These are phyloP conservation scores for Odontamblyopus rebecca DNA, from an alignment of 2,797 vertebrate species.

Conservation along the genomic window DNA sequence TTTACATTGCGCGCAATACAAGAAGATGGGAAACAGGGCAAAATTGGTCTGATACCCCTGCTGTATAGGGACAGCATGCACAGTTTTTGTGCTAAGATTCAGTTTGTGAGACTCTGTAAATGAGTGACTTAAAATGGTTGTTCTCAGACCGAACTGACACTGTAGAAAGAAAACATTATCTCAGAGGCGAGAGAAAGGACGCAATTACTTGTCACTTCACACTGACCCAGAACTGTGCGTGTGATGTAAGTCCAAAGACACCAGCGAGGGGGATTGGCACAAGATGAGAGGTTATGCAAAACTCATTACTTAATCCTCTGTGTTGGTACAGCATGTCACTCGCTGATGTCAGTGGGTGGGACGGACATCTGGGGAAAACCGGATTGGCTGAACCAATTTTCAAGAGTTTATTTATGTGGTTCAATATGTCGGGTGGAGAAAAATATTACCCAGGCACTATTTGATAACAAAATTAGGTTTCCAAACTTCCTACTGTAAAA, in stretches of 20 bases:
- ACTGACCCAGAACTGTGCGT: constrained; percentile 9
- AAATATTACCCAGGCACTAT: neutral
- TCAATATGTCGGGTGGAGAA: neutral
- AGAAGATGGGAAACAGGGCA: too few species aligned
- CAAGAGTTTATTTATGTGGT: neutral
- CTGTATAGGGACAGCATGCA: too few species aligned
- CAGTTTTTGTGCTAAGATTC: too few species aligned
- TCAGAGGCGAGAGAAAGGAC: neutral
- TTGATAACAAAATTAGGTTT: neutral
- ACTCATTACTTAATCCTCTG: constrained; percentile 34
- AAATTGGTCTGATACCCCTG: too few species aligned
- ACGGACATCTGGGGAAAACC: constrained; percentile 39
- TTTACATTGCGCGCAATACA: too few species aligned
- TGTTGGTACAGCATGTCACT: neutral
- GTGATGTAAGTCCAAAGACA: constrained; percentile 31
- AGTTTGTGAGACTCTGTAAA: neutral
- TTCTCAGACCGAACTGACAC: neutral
- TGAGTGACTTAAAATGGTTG: neutral
- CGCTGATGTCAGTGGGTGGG: constrained; percentile 36
- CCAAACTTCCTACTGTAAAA: neutral
- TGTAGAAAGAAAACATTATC: constrained; percentile 1
- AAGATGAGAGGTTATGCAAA: constrained; percentile 41
- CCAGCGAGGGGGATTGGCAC: neutral
- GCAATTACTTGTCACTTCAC: constrained; percentile 23
- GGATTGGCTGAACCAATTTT: neutral